Evolutionary conservation across 2,888 invertebrate genomes (phyloP).

Genomic region (Drosophila setosimentum): DNA sequence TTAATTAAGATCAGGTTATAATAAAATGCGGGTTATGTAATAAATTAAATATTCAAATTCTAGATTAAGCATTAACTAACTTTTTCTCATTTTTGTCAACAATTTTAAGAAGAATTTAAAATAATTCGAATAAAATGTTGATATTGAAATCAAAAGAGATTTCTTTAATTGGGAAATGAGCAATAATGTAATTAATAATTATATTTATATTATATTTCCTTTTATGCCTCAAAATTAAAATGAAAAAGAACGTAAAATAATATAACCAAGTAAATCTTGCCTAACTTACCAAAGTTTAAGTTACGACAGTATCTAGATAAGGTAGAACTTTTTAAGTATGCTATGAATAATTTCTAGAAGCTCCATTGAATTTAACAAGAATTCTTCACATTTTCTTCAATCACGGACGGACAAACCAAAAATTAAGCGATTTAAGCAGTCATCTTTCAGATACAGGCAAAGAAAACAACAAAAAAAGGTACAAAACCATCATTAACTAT

Average conservation of each 20-base stretch:
- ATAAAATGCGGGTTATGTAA: neutral
- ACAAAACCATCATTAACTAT: conserved; percentile 43
- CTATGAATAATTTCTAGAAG: neutral
- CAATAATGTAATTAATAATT: neutral
- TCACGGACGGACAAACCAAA: neutral
- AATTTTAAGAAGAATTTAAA: no score
- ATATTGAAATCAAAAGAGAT: neutral
- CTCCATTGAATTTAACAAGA: neutral
- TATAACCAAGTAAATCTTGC: neutral
- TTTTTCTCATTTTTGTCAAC: no score
- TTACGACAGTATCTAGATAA: neutral
- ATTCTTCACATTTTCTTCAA: neutral
- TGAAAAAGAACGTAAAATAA: neutral
- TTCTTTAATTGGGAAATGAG: neutral
- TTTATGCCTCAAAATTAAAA: neutral
- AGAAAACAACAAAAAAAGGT: neutral
- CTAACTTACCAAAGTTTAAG: neutral
- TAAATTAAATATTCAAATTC: neutral
- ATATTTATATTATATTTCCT: neutral
- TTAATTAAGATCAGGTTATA: neutral
- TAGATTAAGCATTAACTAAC: neutral
- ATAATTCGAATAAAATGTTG: neutral
- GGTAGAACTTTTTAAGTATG: neutral
- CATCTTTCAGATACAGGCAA: conserved; percentile 9
- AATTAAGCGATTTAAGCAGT: conserved; percentile 12